Percentiles rank a stretch among this genome's conserved stretches.
Conservation (phyloP, 2,888 invertebrate species). For the Megaustenia siamemsis region DNA sequence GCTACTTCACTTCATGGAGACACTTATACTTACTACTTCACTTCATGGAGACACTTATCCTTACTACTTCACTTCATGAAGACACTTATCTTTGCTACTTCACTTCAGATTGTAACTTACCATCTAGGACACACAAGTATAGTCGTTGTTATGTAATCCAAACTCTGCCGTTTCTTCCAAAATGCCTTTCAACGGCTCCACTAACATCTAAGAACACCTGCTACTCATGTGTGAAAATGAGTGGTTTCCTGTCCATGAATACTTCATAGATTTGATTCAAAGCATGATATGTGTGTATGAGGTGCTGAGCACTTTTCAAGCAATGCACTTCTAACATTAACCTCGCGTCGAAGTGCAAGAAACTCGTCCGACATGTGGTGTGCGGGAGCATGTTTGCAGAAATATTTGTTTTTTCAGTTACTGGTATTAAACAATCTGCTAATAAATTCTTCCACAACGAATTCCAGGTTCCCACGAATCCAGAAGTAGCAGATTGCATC, state of each 20-base stretch:
- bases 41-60: too few species aligned
- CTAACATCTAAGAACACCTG: too few species aligned
- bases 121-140: too few species aligned
- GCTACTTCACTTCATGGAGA: too few species aligned
- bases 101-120: too few species aligned
- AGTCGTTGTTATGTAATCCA: too few species aligned
- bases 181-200: too few species aligned
- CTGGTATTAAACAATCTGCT: neutral
- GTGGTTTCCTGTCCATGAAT: neutral
- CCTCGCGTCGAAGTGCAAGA: neutral
- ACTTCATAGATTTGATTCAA: constrained; percentile 5
- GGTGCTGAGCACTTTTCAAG: constrained; percentile 11
- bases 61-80: too few species aligned
- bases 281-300: neutral
- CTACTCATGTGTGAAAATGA: neutral
- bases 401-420: constrained; percentile 16
- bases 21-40: too few species aligned
- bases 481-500: neutral
- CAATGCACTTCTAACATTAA: neutral
- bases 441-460: neutral
- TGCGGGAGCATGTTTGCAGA: neutral
- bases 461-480: neutral
- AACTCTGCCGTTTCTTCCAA: too few species aligned
- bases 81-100: too few species aligned
- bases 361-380: neutral